Evolutionary conservation across 2,797 vertebrate genomes (phyloP), one percentile per base, ranked within the genome.

Genomic region (Phrynocephalus vlangalii): DNA sequence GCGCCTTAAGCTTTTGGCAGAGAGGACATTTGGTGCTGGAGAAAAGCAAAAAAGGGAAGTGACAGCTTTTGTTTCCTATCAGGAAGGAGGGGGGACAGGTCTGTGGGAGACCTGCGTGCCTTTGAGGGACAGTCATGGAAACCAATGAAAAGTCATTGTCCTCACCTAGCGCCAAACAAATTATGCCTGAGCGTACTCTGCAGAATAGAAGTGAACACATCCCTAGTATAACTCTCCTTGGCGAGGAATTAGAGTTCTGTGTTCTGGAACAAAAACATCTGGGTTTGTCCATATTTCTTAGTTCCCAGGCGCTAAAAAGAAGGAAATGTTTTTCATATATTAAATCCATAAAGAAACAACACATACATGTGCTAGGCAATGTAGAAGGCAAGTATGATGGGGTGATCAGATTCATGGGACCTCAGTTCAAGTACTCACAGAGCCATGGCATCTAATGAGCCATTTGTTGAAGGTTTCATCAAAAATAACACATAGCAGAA

Each of bases 31-130:
- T 48, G 56, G 76, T 84, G 60, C 78, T 28, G 48, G 66, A 33
- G 63, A 82, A 88, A 77, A 9, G 24, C 18, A 66, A 77, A 72
- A 75, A 73, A 86, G 20, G 86, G 33, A 79, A 88, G 68, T 79
- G 82, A 79, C 82, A 88, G 82, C 67, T 84, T 79, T 73, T 78
- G 52, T 84, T 66, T 79, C 33, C 48, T 68, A 48, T 79, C 76
- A 73, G 66, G 87, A 38, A 83, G 76, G 50, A 88, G 87, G 79
- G 76, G 82, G 68, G 33, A 24, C 26, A 50, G 52, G 38, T 18
- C 67, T 44, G 30, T 48, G n/a, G 68, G 63, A 86, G 56, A 60
- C 75, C n/a, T 67, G 44, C 60, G 44, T 84, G 60, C 66, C 84
- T 86, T 30, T 1, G 60, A 86, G 85, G 76, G 82, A 44, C 52